Base-by-base conservation (phyloP, 2,113 vertebrate genomes). In the Pygoscelis antarcticus region DNA sequence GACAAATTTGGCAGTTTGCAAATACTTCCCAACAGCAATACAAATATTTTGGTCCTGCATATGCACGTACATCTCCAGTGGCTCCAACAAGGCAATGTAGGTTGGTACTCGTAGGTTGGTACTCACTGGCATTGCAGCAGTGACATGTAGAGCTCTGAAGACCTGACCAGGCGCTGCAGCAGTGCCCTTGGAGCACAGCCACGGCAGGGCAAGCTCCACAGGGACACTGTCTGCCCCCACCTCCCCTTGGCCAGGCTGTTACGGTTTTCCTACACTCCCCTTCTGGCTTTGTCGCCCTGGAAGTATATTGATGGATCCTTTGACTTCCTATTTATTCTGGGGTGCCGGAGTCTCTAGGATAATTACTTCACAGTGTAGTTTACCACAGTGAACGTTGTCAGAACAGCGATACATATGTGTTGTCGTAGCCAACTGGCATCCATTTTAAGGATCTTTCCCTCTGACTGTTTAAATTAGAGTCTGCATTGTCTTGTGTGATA, bases 391-490 rank as follows among this genome's bases (percentile, higher is more conserved):
- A 83, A 47, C 4, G 5, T 14, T 93, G 89, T 94, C 70, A 94
- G 87, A 97, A 91, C 62, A 87, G 83, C 5, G 1, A 85, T 91
- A 79, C 23, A 1, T 77, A 91, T 61, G 89, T 94, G 81, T 76
- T 90, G 27, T 61, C 1, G 12, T 40, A 87, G 93, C 93, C 91
- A 95, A 94, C 84, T 91, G 93, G 95, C 91, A 93, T 76, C 54
- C 66, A 58, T 74, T 72, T 72, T 95, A 92, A 87, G 89, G 93
- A 82, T 95, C 83, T 91, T 96, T 96, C 70, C 70, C 32, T 94
- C 87, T 91, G 87, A 93, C 93, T 91, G 83, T 90, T 96, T 96
- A 94, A 96, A 94, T 91, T 93, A 91, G 81, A 87, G 75, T 91
- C 84, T 95, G 75, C 66, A 70, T 83, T 96, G 91, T 95, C 91